These are phyloP conservation scores for Papilio glaucus DNA, from an alignment of 1,140 invertebrate genomes.

Conservation along the genomic window DNA sequence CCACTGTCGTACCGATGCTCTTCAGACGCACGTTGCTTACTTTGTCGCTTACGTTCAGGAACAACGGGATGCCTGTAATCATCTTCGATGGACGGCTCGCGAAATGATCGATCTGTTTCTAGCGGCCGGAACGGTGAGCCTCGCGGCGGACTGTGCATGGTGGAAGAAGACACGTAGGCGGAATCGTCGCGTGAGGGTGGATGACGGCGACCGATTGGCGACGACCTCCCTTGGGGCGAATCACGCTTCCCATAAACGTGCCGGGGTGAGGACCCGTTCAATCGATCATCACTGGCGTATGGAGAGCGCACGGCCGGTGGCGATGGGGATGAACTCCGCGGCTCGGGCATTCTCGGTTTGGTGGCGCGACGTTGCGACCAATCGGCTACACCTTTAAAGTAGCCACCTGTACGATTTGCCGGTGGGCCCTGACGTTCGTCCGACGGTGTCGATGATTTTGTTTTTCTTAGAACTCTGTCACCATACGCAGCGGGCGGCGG, in stretches of 20 bases:
- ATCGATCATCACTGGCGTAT: constrained; percentile 78
- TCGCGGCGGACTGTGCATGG: constrained; percentile 81
- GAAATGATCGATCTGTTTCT: constrained; percentile 73
- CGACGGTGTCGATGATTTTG: constrained; percentile 74
- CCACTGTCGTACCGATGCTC: constrained; percentile 83
- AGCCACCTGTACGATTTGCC: constrained; percentile 79
- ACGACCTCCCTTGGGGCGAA: constrained; percentile 74
- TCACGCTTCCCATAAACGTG: constrained; percentile 76
- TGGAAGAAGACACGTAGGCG: constrained; percentile 83
- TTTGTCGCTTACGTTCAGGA: constrained; percentile 85
- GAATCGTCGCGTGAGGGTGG: constrained; percentile 82
- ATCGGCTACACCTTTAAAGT: constrained; percentile 89
- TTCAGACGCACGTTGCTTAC: constrained; percentile 75
- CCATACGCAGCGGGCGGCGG: constrained; percentile 72
- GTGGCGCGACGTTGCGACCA: constrained; percentile 88
- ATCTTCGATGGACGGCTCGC: constrained; percentile 74
- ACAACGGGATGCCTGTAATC: constrained; percentile 82
- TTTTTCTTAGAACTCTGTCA: constrained; percentile 71
- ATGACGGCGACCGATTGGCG: constrained; percentile 76
- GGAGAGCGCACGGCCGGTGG: constrained; percentile 78
- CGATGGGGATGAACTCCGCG: constrained; percentile 76
- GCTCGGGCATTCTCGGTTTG: constrained; percentile 77
- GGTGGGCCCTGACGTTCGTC: constrained; percentile 71
- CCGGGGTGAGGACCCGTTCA: constrained; percentile 79
- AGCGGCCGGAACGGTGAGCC: constrained; percentile 78